Percentiles rank a stretch among this genome's conserved stretches.
Conservation (phyloP, 2,797 vertebrate genomes). For the Sebastes ruberrimus region DNA sequence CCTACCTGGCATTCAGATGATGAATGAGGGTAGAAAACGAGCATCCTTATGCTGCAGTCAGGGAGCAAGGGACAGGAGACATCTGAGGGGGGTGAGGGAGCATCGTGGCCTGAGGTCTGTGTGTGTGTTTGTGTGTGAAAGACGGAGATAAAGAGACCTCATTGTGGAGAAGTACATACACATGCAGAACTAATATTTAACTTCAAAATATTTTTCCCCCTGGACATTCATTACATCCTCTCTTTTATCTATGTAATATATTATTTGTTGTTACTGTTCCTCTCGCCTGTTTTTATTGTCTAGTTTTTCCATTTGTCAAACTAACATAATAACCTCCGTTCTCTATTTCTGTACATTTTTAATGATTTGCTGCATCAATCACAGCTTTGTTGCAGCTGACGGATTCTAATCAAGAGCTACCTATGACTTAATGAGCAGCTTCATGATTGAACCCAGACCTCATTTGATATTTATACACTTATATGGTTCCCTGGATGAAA, state of each 20-base stretch:
- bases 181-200: conserved; percentile 23
- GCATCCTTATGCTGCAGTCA: conserved; percentile 36
- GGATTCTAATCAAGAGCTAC: conserved; percentile 53
- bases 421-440: conserved; percentile 59
- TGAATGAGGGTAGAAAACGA: conserved; percentile 50
- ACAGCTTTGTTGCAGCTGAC: conserved; percentile 27
- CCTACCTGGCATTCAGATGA: conserved; percentile 53
- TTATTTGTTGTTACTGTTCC: not conserved
- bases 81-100: conserved; percentile 12
- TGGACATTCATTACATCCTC: conserved; percentile 10
- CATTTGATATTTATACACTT: conserved; percentile 47
- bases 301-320: conserved; percentile 21
- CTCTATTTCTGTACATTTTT: conserved; percentile 3
- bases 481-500: conserved; percentile 38
- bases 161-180: not conserved
- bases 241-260: conserved; percentile 6
- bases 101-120: not conserved
- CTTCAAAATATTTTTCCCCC: not conserved
- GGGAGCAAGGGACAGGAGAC: conserved; percentile 29
- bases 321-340: conserved; percentile 8
- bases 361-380: conserved; percentile 36
- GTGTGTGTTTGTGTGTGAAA: not conserved
- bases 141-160: not conserved
- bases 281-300: conserved; percentile 1
- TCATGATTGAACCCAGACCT: conserved; percentile 38